A percentile compares a stretch with the other conserved stretches of the same genome.
Evolutionary conservation across 1,140 invertebrate species (phyloP).

Genomic region (Drosophila biarmipes): DNA sequence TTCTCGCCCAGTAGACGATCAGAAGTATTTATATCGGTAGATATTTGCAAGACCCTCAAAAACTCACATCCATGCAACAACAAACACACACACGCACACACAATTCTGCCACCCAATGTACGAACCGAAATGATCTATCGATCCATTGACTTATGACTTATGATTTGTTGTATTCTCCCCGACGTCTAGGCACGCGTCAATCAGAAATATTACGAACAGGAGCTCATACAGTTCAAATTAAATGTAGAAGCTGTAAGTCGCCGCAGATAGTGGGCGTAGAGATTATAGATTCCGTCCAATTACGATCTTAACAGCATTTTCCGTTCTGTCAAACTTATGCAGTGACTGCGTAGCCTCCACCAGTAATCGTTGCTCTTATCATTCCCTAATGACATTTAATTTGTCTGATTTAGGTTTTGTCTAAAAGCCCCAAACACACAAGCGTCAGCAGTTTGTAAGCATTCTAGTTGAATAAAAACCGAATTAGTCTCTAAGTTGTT

Average conservation of each 20-base stretch:
- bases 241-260: constrained; percentile 83
- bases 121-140: constrained; percentile 45
- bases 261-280: constrained; percentile 36
- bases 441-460: constrained; percentile 63
- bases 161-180: constrained; percentile 72
- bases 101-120: constrained; percentile 33
- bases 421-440: constrained; percentile 55
- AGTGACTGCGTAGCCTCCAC: constrained; percentile 75
- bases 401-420: constrained; percentile 73
- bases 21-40: constrained; percentile 66
- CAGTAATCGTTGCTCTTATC: constrained; percentile 37
- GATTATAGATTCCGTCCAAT: constrained; percentile 16
- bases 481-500: constrained; percentile 20
- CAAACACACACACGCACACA: constrained; percentile 27
- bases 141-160: constrained; percentile 37
- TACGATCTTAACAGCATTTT: constrained; percentile 71
- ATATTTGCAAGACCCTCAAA: constrained; percentile 59
- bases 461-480: constrained; percentile 28
- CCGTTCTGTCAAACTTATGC: constrained; percentile 41
- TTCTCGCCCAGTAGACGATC: constrained; percentile 31
- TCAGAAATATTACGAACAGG: constrained; percentile 83
- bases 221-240: constrained; percentile 82
- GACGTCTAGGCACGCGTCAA: constrained; percentile 83
- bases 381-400: constrained; percentile 61
- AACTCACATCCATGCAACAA: constrained; percentile 25